These are phyloP conservation scores for Laterallus jamaicensis DNA, from an alignment of 2,113 vertebrate species.

Conservation along the genomic window DNA sequence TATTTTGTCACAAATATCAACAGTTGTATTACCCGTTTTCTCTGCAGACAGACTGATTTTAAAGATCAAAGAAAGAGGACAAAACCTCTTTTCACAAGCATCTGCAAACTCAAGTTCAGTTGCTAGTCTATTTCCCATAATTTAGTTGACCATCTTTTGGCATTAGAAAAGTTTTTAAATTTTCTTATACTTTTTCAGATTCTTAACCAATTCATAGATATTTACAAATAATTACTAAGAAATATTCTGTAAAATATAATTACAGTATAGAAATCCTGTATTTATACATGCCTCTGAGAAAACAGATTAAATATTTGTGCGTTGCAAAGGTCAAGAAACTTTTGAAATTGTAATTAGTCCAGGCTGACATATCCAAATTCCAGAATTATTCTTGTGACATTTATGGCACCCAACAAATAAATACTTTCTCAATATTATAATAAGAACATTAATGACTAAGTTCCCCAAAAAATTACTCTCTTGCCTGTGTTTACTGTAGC, in stretches of 20 bases:
- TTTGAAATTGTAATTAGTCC: background rate
- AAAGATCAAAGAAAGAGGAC: background rate
- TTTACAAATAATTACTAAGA: background rate
- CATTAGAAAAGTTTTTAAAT: background rate
- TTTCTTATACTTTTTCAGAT: background rate
- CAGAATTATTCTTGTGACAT: background rate
- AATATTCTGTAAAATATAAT: background rate
- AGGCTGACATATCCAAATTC: background rate
- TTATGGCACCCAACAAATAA: background rate
- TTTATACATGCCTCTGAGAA: background rate
- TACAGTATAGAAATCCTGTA: background rate
- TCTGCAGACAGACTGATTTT: background rate
- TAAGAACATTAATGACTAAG: background rate
- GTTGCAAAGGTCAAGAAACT: background rate
- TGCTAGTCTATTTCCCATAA: background rate
- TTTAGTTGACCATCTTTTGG: background rate
- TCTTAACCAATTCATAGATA: background rate
- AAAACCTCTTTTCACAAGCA: background rate
- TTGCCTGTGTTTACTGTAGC: background rate
- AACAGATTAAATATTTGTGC: background rate
- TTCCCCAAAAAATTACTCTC: background rate
- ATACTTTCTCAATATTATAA: background rate
- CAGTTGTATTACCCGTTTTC: background rate
- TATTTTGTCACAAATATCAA: background rate
- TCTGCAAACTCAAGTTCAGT: background rate